Percentiles rank a stretch among this genome's conserved stretches.
phyloP scores from a whole-genome alignment of 2,113 vertebrate species.

The Forbesichthys agassizii region DNA sequence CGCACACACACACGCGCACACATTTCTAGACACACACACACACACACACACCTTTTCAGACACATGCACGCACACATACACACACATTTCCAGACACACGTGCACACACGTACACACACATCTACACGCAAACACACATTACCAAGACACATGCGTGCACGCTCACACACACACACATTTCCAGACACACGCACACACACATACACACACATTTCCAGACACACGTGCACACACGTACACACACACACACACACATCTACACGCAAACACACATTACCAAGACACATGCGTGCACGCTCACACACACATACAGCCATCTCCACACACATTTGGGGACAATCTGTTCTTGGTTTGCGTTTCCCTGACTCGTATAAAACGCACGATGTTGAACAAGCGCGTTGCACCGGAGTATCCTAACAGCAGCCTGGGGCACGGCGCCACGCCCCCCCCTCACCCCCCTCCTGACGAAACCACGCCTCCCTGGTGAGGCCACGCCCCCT shows the following conservation, averaged over 20 bases:
- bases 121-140: too few species aligned
- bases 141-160: neutral
- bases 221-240: neutral
- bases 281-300: neutral
- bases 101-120: neutral
- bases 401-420: conserved; percentile 47
- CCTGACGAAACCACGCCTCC: too few species aligned
- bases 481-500: conserved; percentile 24
- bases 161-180: neutral
- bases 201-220: neutral
- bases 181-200: neutral
- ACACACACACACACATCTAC: neutral
- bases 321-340: conserved; percentile 41
- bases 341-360: conserved; percentile 70
- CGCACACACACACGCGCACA: neutral
- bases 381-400: conserved; percentile 58
- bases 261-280: too few species aligned
- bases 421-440: conserved; percentile 30
- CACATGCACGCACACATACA: conserved; percentile 1
- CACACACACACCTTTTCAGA: conserved; percentile 31
- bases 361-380: conserved; percentile 67
- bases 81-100: conserved; percentile 23
- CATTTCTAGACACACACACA: neutral
- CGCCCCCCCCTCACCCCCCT: too few species aligned
- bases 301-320: conserved; percentile 22